A percentile compares a stretch with the other conserved stretches of the same genome.
phyloP scores from a whole-genome alignment of 2,113 vertebrate genomes.

The Nansenia antarctica region DNA sequence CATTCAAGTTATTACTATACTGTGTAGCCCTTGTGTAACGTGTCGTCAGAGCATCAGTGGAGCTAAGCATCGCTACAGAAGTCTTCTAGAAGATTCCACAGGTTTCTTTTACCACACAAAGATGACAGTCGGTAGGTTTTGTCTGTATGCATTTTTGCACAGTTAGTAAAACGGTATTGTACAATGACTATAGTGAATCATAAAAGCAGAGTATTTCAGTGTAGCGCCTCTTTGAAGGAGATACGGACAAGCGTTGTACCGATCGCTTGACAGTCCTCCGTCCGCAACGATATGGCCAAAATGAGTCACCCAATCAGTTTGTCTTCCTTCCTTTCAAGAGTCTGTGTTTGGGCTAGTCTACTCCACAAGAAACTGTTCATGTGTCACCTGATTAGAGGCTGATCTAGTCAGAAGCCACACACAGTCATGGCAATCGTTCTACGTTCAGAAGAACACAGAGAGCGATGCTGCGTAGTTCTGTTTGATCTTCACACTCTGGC shows the following conservation, averaged over 20 bases:
- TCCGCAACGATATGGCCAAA: no score
- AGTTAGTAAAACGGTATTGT: neutral
- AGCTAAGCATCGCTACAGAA: neutral
- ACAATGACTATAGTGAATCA: neutral
- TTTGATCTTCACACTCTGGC: no score
- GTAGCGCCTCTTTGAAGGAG: neutral
- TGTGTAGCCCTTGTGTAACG: neutral
- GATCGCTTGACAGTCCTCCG: no score
- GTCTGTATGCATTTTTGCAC: slow-evolving; percentile 37
- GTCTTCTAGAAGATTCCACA: neutral
- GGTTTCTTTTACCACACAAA: neutral
- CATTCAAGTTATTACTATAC: neutral
- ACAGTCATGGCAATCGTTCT: no score
- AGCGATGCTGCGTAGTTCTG: no score
- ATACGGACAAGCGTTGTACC: neutral
- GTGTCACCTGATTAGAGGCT: no score
- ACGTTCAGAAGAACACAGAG: no score
- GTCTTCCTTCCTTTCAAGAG: no score
- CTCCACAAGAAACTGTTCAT: no score
- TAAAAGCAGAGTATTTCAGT: neutral
- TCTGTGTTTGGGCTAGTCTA: no score
- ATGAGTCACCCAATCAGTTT: no score
- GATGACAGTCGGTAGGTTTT: neutral
- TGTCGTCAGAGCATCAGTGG: neutral
- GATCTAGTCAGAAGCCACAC: no score